Percentiles rank a stretch among this genome's conserved stretches.
Conservation (phyloP, 2,113 vertebrate species). For the Megaleporinus macrocephalus region DNA sequence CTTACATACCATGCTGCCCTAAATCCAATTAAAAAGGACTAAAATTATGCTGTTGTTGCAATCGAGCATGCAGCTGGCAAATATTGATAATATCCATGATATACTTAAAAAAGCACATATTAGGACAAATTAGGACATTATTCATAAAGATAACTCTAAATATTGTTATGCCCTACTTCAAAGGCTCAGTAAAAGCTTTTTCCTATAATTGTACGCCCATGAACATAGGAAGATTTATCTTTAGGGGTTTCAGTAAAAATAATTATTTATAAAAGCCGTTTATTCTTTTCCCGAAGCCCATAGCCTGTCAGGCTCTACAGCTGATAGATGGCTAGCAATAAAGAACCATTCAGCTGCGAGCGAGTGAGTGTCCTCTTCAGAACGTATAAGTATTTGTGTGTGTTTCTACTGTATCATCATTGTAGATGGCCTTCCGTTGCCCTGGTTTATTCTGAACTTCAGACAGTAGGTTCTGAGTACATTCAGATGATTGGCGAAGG, state of each 20-base stretch:
- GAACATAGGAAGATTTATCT: neutral
- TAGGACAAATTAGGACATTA: too few species aligned
- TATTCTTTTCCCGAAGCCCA: constrained; percentile 7
- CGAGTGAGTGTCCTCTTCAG: constrained; percentile 33
- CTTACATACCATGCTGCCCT: too few species aligned
- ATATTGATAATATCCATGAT: too few species aligned
- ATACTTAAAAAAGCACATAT: too few species aligned
- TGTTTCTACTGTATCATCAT: constrained; percentile 37
- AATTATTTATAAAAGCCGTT: neutral
- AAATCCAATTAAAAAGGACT: too few species aligned
- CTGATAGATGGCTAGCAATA: constrained; percentile 38
- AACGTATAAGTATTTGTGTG: constrained; percentile 23
- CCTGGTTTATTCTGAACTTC: constrained; percentile 32
- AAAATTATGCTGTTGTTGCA: too few species aligned
- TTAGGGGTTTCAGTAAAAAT: neutral
- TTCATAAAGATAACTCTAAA: too few species aligned
- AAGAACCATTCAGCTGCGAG: constrained; percentile 28
- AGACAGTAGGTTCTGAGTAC: constrained; percentile 40
- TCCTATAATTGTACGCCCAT: neutral
- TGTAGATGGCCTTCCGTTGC: constrained; percentile 26
- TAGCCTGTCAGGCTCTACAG: constrained; percentile 29
- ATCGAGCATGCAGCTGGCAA: too few species aligned
- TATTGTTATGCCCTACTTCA: neutral
- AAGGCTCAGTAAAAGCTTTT: neutral
- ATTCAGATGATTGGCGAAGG: too few species aligned